Conservation (phyloP, 2,888 invertebrate genomes). For the Eledone cirrhosa region DNA sequence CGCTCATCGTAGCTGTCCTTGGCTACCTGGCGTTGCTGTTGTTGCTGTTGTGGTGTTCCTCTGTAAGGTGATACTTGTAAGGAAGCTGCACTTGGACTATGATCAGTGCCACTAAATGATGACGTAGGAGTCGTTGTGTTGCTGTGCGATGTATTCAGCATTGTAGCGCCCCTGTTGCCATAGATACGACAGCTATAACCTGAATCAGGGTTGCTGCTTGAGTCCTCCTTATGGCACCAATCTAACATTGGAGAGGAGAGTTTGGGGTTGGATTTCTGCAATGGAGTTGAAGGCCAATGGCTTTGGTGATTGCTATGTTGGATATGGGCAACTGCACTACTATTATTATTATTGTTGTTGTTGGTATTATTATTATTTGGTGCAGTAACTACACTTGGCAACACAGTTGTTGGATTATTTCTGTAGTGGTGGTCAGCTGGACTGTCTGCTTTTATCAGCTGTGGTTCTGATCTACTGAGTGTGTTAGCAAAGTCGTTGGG, state of each 20-base stretch:
- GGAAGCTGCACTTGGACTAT: constrained; percentile 19
- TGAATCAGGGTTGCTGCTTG: constrained; percentile 74
- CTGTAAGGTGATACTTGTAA: not conserved
- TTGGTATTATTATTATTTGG: too few species aligned
- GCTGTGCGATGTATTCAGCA: constrained; percentile 35
- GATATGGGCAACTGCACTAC: too few species aligned
- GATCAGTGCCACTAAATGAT: constrained; percentile 43
- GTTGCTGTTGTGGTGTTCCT: not conserved
- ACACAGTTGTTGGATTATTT: not conserved
- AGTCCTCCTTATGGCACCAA: constrained; percentile 50
- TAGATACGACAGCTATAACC: constrained; percentile 86
- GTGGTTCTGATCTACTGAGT: not conserved
- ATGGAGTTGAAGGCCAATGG: too few species aligned
- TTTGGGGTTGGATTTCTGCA: too few species aligned
- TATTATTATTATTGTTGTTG: too few species aligned
- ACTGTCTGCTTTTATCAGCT: not conserved
- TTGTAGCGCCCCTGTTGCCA: constrained; percentile 53
- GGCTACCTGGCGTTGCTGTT: constrained; percentile 39
- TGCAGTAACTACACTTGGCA: not conserved
- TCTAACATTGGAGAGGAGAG: too few species aligned
- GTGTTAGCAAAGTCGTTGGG: not conserved
- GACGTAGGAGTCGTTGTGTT: constrained; percentile 51
- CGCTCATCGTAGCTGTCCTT: constrained; percentile 41
- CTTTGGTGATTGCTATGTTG: too few species aligned
- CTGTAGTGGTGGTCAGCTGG: not conserved